These are phyloP conservation scores for Vireo altiloquus DNA, from an alignment of 2,113 vertebrate genomes.

Conservation along the genomic window DNA sequence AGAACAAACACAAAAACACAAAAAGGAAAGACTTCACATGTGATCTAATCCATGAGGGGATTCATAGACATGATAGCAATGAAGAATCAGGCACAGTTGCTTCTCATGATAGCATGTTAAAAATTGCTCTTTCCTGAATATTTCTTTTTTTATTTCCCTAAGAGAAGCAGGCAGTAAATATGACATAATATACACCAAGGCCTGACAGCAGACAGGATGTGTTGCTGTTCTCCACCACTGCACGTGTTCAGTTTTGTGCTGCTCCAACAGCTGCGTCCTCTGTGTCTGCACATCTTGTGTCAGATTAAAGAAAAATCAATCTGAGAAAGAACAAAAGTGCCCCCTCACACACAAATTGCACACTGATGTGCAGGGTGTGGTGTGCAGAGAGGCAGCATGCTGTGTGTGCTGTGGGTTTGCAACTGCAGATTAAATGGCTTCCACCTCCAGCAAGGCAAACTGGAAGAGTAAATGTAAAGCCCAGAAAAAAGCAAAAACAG, in stretches of 20 bases:
- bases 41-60: neutral
- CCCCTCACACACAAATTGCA: neutral
- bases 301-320: neutral
- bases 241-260: neutral
- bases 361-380: neutral
- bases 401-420: neutral
- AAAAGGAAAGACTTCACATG: neutral
- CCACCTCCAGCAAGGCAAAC: neutral
- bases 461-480: rapidly evolving
- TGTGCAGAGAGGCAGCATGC: neutral
- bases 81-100: neutral
- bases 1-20: too few species aligned
- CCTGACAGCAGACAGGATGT: neutral
- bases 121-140: neutral
- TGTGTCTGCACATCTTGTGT: neutral
- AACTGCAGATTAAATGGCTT: neutral
- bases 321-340: neutral
- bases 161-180: neutral
- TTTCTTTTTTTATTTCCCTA: neutral
- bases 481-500: neutral
- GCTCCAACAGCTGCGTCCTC: neutral
- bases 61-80: neutral
- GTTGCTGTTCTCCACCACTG: neutral
- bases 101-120: neutral
- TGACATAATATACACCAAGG: neutral